These are phyloP conservation scores for Eupithecia inturbata DNA, from an alignment of 2,888 invertebrate genomes.

Conservation along the genomic window DNA sequence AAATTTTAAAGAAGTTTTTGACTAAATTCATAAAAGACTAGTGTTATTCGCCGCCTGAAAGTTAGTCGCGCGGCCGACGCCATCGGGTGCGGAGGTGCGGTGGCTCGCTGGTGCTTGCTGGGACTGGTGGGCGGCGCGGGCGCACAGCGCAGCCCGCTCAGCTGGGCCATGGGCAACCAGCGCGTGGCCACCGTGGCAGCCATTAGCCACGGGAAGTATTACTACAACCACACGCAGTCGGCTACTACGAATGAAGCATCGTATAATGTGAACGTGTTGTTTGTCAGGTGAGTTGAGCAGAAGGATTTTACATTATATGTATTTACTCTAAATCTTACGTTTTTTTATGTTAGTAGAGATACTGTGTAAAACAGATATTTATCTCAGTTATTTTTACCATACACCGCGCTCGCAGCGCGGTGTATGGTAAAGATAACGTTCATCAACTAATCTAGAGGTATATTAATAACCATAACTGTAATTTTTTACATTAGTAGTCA, in stretches of 20 bases:
- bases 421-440: no score
- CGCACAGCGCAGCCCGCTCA: constrained; percentile 81
- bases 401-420: no score
- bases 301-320: background rate
- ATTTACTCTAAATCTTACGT: background rate
- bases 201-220: constrained; percentile 73
- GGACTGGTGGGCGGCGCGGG: constrained; percentile 68
- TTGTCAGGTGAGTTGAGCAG: constrained; percentile 87
- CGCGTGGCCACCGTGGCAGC: constrained; percentile 85
- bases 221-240: constrained; percentile 78
- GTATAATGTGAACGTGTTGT: constrained; percentile 86
- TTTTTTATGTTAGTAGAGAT: background rate
- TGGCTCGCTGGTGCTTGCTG: constrained; percentile 73
- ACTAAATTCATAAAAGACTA: constrained; percentile 49
- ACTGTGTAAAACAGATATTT: no score
- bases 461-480: no score
- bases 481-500: no score
- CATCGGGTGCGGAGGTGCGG: constrained; percentile 56
- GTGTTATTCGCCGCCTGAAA: constrained; percentile 45
- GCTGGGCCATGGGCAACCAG: constrained; percentile 87
- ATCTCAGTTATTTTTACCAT: no score
- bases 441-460: no score
- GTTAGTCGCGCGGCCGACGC: constrained; percentile 70
- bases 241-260: constrained; percentile 66
- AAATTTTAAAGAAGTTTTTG: constrained; percentile 25